Percentiles rank a stretch among this genome's conserved stretches.
Conservation (phyloP, 2,797 vertebrate species). For the Pogonophryne albipinna region DNA sequence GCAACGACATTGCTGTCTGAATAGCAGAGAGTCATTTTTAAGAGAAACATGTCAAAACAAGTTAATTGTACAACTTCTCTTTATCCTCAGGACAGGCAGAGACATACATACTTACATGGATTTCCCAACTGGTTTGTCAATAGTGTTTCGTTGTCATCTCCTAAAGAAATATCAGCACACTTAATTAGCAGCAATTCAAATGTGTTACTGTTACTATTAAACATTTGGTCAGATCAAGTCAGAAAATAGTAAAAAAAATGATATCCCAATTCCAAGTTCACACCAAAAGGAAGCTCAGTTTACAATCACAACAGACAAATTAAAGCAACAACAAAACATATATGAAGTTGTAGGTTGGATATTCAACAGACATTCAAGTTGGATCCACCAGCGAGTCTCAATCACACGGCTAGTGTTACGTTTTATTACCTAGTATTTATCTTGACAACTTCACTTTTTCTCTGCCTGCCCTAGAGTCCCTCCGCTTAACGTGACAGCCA, state of each 20-base stretch:
- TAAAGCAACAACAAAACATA: background rate
- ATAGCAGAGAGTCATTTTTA: conserved; percentile 22
- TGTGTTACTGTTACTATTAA: background rate
- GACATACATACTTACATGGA: conserved; percentile 49
- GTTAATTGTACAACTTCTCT: background rate
- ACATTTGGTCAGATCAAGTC: background rate
- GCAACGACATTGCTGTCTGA: conserved; percentile 69
- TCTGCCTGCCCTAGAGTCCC: too few species aligned
- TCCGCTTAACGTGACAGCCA: too few species aligned
- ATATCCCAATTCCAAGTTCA: background rate
- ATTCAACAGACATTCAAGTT: too few species aligned
- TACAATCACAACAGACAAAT: background rate
- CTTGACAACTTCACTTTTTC: too few species aligned
- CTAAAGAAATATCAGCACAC: conserved; percentile 16
- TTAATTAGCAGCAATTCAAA: background rate
- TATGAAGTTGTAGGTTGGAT: background rate
- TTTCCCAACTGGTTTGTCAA: conserved; percentile 18
- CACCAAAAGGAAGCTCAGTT: background rate
- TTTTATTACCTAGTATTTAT: too few species aligned
- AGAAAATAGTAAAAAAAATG: background rate
- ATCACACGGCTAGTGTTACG: too few species aligned
- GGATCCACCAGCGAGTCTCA: too few species aligned
- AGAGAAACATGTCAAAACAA: too few species aligned
- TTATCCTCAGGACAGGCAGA: background rate
- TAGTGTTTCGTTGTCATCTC: background rate